Base-by-base conservation (phyloP, 2,113 vertebrate species). In the Brachionichthys hirsutus region DNA sequence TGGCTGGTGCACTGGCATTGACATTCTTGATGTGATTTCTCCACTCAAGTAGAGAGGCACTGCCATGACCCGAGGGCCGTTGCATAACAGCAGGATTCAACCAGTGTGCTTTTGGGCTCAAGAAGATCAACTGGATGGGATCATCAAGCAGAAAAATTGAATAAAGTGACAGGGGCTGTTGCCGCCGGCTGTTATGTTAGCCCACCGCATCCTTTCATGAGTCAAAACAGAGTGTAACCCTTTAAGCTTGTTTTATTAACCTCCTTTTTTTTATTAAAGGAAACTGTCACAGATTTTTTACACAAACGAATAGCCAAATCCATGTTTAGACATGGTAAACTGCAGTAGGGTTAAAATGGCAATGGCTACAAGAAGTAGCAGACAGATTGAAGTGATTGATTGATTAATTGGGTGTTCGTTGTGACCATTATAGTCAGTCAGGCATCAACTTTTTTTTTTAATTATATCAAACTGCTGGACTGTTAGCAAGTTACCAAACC, bases 131-230 rank as follows among this genome's bases (percentile, higher is more conserved):
- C 66, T 56, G 53, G 54, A 69, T 82, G 72, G 63, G 75, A 74
- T 77, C 79, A 67, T 81, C 83, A 83, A 73, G 71, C 66, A 72
- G 73, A 75, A 82, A 84, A 79, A 80, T 64, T 57, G 61, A 80
- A 62, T 67, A 74, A 83, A 85, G 78, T 82, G 86, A 83, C 84
- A 80, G 70, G 56, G 60, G 53, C 50, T 55, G 11, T 42, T 55
- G 83, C 83, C 67, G 57, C 54, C 13, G 30, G 85, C 72, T 72
- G 61, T 67, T 51, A 66, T 76, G 80, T 70, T 79, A 78, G 80
- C 76, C 65, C 45, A 53, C 62, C 54, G 67, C 70, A 75, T 49
- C 51, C 53, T 54, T 55, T 52, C 12, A 50, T 73, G 72, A 81
- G 10, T 73, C 73, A 75, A 62, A 38, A 40, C 34, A n/a, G 35